Evolutionary conservation across 2,113 vertebrate species (phyloP), one percentile per base, ranked within the genome.

Genomic region (Isurus oxyrinchus): DNA sequence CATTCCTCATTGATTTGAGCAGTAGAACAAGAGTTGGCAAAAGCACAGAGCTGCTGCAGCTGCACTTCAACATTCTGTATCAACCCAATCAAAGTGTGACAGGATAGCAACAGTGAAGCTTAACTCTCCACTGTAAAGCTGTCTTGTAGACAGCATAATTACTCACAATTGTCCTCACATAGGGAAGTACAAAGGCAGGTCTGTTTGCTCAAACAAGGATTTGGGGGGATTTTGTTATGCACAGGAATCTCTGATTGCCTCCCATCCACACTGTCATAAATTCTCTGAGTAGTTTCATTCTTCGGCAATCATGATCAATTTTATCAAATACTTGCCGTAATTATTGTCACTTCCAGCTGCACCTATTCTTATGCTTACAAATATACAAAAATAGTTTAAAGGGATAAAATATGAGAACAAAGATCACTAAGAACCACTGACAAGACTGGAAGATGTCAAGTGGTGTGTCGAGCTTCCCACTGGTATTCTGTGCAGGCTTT

Each of bases 371-470:
- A 94, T n/a, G 57, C 19, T 25, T 67, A 44, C 61, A 40, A 87
- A 23, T 66, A 66, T 66, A 94, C 91, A 94, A 94, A 87, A 63
- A 66, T 94, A 94, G n/a, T 44, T 66, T 94, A 44, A 66, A 66
- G 59, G 91, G 11, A 40, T 61, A 90, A 90, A 53, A 31, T 90
- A 55, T 91, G 88, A 49, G 23, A 49, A 31, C 53, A 59, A 91
- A 91, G 49, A 23, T 49, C 25, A 91, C 27, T 91, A 55, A 31
- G 14, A 61, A 94, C 25, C 11, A 61, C 25, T 19, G 10, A 31
- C 55, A 35, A 94, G 90, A 61, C 16, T 5, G 19, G 14, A 2
- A 49, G 40, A 27, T 44, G 23, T 10, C n/a, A 95, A 69, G 31
- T 44, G 21, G 3, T 55, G 61, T 95, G 19, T 69, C 27, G 66